phyloP scores from a whole-genome alignment of 2,888 invertebrate genomes.

The Catocala nupta region DNA sequence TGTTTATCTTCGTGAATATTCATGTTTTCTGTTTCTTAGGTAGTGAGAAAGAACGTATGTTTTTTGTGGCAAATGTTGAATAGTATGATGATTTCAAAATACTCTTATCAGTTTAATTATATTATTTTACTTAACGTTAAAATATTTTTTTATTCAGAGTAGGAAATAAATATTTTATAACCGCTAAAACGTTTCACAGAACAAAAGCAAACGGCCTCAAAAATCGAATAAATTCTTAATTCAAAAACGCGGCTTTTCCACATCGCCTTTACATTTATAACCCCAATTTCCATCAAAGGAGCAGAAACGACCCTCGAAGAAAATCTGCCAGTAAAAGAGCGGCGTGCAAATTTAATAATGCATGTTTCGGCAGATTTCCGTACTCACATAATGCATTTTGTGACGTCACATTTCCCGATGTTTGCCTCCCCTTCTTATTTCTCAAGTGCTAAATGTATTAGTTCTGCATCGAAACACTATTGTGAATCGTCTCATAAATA shows the following conservation, averaged over 20 bases:
- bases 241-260: slow-evolving; percentile 21
- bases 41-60: too few species aligned
- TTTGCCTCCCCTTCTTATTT: slow-evolving; percentile 55
- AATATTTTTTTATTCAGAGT: too few species aligned
- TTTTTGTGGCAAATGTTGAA: too few species aligned
- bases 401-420: slow-evolving; percentile 46
- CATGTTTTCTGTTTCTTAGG: too few species aligned
- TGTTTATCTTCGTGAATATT: neutral
- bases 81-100: too few species aligned
- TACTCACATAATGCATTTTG: slow-evolving; percentile 52
- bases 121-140: too few species aligned
- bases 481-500: slow-evolving; percentile 64
- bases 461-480: slow-evolving; percentile 63
- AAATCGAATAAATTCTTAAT: slow-evolving; percentile 26
- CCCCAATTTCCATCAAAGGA: slow-evolving; percentile 46
- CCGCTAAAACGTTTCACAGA: slow-evolving; percentile 4
- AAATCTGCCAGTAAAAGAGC: slow-evolving; percentile 37
- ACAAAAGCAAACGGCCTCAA: slow-evolving; percentile 9
- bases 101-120: too few species aligned
- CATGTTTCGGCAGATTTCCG: slow-evolving; percentile 53
- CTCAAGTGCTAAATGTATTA: slow-evolving; percentile 75
- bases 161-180: neutral
- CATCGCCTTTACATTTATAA: slow-evolving; percentile 40
- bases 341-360: slow-evolving; percentile 54
- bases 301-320: slow-evolving; percentile 36